A percentile compares a stretch with the other conserved stretches of the same genome.
phyloP scores from a whole-genome alignment of 2,888 invertebrate species.

The Cactoblastis cactorum region DNA sequence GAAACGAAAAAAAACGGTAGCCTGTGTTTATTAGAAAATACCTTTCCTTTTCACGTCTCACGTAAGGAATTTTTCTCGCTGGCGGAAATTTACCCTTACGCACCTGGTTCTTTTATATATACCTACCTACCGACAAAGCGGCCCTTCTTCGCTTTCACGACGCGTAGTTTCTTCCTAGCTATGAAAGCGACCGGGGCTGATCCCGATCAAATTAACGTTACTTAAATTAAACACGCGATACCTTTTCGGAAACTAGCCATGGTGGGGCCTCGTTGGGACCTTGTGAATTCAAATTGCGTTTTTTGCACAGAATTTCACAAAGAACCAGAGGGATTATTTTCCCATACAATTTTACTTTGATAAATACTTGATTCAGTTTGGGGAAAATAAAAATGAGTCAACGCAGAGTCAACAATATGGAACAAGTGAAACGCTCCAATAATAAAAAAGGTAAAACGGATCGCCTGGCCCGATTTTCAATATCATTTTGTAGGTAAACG shows the following conservation, averaged over 20 bases:
- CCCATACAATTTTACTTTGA: conserved; percentile 47
- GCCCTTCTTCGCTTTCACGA: conserved; percentile 32
- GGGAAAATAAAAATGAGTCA: conserved; percentile 56
- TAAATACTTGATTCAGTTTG: conserved; percentile 59
- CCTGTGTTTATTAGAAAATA: conserved; percentile 56
- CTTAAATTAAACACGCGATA: conserved; percentile 36
- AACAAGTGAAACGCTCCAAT: conserved; percentile 67
- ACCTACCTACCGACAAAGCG: conserved; percentile 38
- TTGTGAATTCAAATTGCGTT: conserved; percentile 19
- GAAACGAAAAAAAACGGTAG: conserved; percentile 27
- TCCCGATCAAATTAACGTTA: conserved; percentile 44
- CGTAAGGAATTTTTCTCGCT: conserved; percentile 47
- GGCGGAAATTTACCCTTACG: conserved; percentile 46
- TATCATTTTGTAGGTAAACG: conserved; percentile 61
- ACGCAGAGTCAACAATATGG: conserved; percentile 62
- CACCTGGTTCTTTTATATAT: conserved; percentile 44
- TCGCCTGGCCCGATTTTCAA: conserved; percentile 60
- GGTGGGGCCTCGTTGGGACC: neutral
- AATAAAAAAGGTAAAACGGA: conserved; percentile 62
- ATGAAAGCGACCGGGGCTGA: conserved; percentile 22
- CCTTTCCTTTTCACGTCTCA: conserved; percentile 47
- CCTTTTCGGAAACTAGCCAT: conserved; percentile 19
- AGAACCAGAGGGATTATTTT: conserved; percentile 39
- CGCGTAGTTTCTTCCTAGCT: conserved; percentile 29
- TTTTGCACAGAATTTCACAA: conserved; percentile 33